Evolutionary conservation across 2,113 vertebrate genomes (phyloP), one percentile per base, ranked within the genome.

Genomic region (Oplegnathus fasciatus): DNA sequence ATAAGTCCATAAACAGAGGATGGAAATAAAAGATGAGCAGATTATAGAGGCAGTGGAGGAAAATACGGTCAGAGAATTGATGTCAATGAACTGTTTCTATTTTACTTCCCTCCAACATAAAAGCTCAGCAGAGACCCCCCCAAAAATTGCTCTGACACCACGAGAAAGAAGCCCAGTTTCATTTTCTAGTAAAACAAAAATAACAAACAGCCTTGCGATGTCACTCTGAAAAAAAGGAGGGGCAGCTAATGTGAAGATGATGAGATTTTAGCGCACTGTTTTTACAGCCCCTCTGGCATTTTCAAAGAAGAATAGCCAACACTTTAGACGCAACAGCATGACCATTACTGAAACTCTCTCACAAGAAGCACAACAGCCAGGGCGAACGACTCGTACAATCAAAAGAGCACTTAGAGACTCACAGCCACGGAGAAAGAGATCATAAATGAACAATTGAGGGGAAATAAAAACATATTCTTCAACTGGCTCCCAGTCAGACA

Each of bases 391-490:
- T 87, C 46, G 42, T 77, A 75, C 85, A 84, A 77, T 82, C 85
- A 87, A 67, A 88, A 86, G 77, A 92, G 90, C 86, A 88, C 90
- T 95, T 91, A 80, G 44, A 88, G 48, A 83, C 66, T 80, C 64
- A n/a, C 75, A 73, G 50, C 15, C 40, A 0, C 4, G n/a, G 24
- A 32, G 34, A 68, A 87, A 82, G n/a, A 67, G 60, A 61, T 74
- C 69, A 80, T 28, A 65, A 79, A 79, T 50, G 42, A 79, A 71
- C 13, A 57, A 26, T 24, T 3, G 22, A 73, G n/a, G 42, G 28
- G 52, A 68, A 34, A 69, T 78, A 58, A 67, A 66, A 42, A 66
- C 37, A 70, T n/a, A 69, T 80, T 86, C 0, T 78, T 55, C 28
- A 69, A 34, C 28, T 69, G 58, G 30, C 42, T 77, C 44, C 14